Evolutionary conservation across 2,113 vertebrate genomes (phyloP).

Genomic region (Tragelaphus scriptus): DNA sequence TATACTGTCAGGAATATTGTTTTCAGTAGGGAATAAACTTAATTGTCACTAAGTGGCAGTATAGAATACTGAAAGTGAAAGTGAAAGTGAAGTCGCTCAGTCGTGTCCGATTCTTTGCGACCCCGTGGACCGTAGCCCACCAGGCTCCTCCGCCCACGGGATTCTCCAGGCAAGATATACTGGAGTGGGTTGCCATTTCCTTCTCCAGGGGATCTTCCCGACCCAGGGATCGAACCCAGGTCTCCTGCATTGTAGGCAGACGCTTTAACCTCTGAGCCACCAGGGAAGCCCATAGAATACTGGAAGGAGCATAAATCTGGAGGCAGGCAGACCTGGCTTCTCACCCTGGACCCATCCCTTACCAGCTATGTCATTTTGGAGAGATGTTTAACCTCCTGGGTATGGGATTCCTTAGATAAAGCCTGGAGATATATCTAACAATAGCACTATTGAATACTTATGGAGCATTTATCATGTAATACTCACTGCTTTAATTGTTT

Average conservation of each 20-base stretch:
- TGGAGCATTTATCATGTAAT: background rate
- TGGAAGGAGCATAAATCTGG: background rate
- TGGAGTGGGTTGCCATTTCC: too few species aligned
- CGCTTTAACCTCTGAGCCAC: too few species aligned
- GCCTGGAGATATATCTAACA: background rate
- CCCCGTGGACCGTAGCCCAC: too few species aligned
- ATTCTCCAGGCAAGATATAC: too few species aligned
- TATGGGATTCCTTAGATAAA: background rate
- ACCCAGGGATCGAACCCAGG: too few species aligned
- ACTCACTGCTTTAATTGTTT: background rate
- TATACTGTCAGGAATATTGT: background rate
- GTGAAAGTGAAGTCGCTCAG: too few species aligned
- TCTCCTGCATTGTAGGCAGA: too few species aligned
- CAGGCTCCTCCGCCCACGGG: too few species aligned
- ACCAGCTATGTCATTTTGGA: background rate
- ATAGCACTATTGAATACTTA: background rate
- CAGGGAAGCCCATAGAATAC: too few species aligned
- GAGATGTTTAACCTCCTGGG: background rate
- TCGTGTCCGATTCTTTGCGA: too few species aligned
- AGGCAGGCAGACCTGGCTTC: background rate
- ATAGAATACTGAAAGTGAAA: conserved; percentile 19
- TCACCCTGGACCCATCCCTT: background rate
- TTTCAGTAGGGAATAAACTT: background rate
- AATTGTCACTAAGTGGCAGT: conserved; percentile 23
- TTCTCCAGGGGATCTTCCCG: too few species aligned